Evolutionary conservation across 2,888 invertebrate genomes (phyloP), one percentile per base, ranked within the genome.

Genomic region (Nyleta sp.): DNA sequence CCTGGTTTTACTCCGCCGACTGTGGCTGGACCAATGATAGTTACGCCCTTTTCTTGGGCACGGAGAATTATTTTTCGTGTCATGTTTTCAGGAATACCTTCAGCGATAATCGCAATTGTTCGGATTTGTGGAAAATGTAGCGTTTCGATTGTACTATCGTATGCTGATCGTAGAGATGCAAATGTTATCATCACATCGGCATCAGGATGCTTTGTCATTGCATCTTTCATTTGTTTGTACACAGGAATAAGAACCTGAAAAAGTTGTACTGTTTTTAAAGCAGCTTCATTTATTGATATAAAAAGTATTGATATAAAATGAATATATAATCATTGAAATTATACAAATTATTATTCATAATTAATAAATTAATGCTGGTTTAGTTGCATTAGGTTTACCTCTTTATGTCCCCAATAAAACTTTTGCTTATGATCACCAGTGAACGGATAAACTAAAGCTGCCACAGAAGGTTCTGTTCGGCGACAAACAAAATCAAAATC

Each of bases 391-490:
- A 15, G 13, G 8, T 15, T 46, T 46, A 95, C 93, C 92, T 99
- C 99, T 90, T 99, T 98, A 91, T 99, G 99, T 0, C 99, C 99
- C 95, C 99, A 99, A 91, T 99, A 99, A 92, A 97, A 99, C 91
- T 99, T 99, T 91, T 99, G 99, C 89, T 98, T 99, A 91, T 99
- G 99, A 91, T 99, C 99, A 0, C 98, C 98, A 11, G 96, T 98
- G 92, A 99, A 98, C 0, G 99, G 99, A 91, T 99, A 99, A 33
- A 99, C 98, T 90, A 99, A 96, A 28, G 99, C 99, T 0, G 97
- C 98, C 1, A 99, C 97, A 0, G 96, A 96, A 0, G 99, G 99
- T 86, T 96, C 96, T 59, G 93, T 91, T 85, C 99, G 93, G 20
- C 97, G 93, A 91, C 99, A 97, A 17, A 97, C 97, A 91, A 97